Conservation (phyloP, 2,797 vertebrate species). For the Caiman crocodilus region DNA sequence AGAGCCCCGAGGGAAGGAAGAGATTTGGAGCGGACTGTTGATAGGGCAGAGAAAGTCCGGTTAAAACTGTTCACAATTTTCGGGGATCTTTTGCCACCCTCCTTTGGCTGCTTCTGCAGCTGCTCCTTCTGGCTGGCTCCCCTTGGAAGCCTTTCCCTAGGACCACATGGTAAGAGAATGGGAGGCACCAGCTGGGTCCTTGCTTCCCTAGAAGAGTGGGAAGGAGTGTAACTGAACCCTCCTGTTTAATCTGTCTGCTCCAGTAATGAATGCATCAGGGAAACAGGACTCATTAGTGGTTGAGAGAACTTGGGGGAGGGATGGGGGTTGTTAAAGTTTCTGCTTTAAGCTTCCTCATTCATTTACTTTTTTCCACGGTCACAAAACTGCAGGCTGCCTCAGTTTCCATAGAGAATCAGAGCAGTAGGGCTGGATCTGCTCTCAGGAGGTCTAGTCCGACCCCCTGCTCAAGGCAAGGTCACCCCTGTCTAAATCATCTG, state of each 20-base stretch:
- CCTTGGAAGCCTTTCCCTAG: not conserved
- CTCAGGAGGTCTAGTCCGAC: too few species aligned
- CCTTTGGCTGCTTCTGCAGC: not conserved
- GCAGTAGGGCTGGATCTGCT: too few species aligned
- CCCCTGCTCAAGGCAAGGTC: too few species aligned
- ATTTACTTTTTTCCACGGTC: not conserved
- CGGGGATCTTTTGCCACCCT: not conserved
- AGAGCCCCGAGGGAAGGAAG: not conserved
- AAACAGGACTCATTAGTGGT: not conserved
- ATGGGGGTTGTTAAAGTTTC: rapidly evolving
- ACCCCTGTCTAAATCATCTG: too few species aligned
- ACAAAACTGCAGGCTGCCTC: not conserved
- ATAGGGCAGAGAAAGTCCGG: not conserved
- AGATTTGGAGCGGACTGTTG: not conserved
- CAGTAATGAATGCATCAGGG: not conserved
- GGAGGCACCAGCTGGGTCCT: too few species aligned
- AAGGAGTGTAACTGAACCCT: not conserved
- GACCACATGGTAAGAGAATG: not conserved
- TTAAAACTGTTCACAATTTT: not conserved
- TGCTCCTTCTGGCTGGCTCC: rapidly evolving
- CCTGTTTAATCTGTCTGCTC: not conserved
- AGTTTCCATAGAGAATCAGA: not conserved
- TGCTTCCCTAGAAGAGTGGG: too few species aligned
- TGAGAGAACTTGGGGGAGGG: rapidly evolving
- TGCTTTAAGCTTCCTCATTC: too few species aligned